Conservation (phyloP, 1,140 invertebrate genomes). For the Trichoplusia ni region DNA sequence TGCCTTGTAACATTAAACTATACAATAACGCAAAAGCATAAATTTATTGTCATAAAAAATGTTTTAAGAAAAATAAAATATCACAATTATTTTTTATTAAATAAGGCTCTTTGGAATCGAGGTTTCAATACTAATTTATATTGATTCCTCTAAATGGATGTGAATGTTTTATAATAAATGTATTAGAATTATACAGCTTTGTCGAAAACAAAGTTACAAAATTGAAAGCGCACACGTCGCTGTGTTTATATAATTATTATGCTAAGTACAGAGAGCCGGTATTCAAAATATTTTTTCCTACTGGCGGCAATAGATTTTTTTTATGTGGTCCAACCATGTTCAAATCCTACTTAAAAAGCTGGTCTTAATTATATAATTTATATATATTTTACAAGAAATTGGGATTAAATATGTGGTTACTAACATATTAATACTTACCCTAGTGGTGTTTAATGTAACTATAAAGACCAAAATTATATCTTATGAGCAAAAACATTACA, state of each 20-base stretch:
- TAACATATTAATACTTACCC: constrained; percentile 15
- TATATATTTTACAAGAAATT: constrained; percentile 13
- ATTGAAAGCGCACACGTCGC: no score
- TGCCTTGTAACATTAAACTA: not conserved
- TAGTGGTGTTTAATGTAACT: constrained; percentile 21
- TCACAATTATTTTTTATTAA: constrained; percentile 41
- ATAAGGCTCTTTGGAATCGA: constrained; percentile 44
- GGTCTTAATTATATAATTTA: not conserved
- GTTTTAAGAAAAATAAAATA: constrained; percentile 35
- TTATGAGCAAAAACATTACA: constrained; percentile 50
- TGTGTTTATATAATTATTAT: no score
- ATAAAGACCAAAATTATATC: constrained; percentile 31
- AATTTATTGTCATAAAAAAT: constrained; percentile 18
- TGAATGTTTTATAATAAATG: no score
- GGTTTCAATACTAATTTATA: no score
- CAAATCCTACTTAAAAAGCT: not conserved
- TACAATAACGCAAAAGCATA: constrained; percentile 19
- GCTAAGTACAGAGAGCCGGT: not conserved
- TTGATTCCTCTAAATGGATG: no score
- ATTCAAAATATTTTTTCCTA: not conserved
- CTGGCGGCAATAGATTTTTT: no score
- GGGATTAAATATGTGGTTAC: constrained; percentile 23
- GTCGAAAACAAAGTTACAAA: no score
- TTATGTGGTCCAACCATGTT: constrained; percentile 2
- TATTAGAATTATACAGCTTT: no score